Evolutionary conservation across 2,797 vertebrate genomes (phyloP).

Genomic region (Pipistrellus pygmaeus): DNA sequence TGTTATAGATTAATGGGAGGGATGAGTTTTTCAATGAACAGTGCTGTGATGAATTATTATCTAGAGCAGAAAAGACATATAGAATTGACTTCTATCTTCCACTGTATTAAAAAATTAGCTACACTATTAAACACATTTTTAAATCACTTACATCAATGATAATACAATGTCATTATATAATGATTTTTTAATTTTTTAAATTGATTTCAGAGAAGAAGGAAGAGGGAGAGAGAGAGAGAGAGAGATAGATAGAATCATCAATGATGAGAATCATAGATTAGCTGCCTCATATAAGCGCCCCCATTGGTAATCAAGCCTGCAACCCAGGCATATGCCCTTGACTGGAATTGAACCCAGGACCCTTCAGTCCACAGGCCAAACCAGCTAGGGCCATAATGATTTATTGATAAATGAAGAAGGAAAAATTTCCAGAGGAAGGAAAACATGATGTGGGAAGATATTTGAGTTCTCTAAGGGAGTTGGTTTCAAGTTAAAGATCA

Average conservation of each 20-base stretch:
- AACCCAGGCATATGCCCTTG: too few relatives aligned
- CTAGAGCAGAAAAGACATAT: neutral
- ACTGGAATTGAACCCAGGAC: too few relatives aligned
- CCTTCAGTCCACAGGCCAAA: too few relatives aligned
- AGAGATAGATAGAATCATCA: too few relatives aligned
- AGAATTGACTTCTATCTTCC: neutral
- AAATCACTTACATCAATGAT: neutral
- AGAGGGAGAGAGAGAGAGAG: too few relatives aligned
- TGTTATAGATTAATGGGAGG: too few relatives aligned
- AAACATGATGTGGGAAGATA: neutral
- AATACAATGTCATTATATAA: neutral
- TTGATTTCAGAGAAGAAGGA: too few relatives aligned
- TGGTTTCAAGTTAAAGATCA: neutral
- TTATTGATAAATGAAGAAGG: neutral
- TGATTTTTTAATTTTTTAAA: too few relatives aligned
- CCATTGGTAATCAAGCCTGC: too few relatives aligned
- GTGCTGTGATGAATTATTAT: neutral
- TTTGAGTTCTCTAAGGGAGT: neutral
- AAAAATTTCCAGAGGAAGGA: neutral
- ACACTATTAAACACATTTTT: neutral
- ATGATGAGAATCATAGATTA: too few relatives aligned
- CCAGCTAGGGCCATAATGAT: neutral
- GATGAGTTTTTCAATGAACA: neutral
- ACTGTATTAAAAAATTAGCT: neutral
- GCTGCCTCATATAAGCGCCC: too few relatives aligned